phyloP scores from a whole-genome alignment of 2,113 vertebrate genomes.

The Holacanthus passer region DNA sequence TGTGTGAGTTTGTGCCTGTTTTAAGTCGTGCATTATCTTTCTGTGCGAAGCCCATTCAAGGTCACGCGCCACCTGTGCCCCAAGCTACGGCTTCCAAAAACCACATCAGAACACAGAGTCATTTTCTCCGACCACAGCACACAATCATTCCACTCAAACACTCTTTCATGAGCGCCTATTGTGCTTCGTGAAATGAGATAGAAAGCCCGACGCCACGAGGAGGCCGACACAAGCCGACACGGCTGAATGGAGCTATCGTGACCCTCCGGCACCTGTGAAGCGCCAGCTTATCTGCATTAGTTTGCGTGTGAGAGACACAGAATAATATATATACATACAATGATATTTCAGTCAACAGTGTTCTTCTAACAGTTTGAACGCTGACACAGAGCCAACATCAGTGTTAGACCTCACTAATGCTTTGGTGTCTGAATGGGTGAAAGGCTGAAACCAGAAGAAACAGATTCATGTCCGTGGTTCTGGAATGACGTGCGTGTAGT shows the following conservation, averaged over 20 bases:
- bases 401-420: too few species aligned
- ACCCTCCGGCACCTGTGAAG: slow-evolving; percentile 55
- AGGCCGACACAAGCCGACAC: slow-evolving; percentile 14
- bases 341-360: too few species aligned
- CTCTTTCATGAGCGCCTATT: slow-evolving; percentile 3
- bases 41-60: slow-evolving; percentile 9
- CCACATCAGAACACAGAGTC: background rate
- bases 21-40: slow-evolving; percentile 4
- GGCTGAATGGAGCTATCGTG: slow-evolving; percentile 27
- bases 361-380: too few species aligned
- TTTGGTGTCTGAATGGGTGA: too few species aligned
- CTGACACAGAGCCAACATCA: too few species aligned
- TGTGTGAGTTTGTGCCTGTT: background rate
- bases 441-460: too few species aligned
- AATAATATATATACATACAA: too few species aligned
- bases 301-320: background rate
- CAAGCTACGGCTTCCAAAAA: background rate
- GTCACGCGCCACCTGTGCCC: slow-evolving; percentile 53
- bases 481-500: too few species aligned
- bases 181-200: slow-evolving; percentile 33
- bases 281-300: slow-evolving; percentile 11
- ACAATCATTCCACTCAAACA: slow-evolving; percentile 4
- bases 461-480: too few species aligned
- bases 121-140: background rate
- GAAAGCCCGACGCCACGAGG: slow-evolving; percentile 28